These are phyloP conservation scores for Oceanodroma tethys DNA, from an alignment of 2,113 vertebrate genomes.

Conservation along the genomic window DNA sequence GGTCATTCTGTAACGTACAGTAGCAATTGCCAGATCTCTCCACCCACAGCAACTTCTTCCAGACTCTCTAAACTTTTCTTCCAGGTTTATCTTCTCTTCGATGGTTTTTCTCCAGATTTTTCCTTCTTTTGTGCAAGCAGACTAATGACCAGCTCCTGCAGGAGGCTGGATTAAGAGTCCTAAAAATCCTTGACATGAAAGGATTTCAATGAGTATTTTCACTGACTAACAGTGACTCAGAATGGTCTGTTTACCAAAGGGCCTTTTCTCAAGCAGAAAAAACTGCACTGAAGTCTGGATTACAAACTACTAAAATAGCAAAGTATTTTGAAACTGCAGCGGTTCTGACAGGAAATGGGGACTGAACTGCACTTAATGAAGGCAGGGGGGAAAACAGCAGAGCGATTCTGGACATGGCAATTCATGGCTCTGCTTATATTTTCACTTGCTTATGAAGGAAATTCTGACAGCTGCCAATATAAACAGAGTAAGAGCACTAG, in stretches of 20 bases:
- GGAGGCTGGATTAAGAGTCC: neutral
- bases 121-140: neutral
- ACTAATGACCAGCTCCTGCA: neutral
- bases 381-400: neutral
- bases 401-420: neutral
- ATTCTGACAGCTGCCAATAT: constrained; percentile 29
- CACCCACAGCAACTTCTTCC: neutral
- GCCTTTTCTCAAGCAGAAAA: constrained; percentile 35
- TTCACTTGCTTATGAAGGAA: constrained; percentile 38
- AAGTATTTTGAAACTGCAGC: neutral
- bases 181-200: constrained; percentile 32
- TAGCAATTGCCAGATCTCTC: neutral
- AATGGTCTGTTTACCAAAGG: constrained; percentile 26
- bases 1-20: neutral
- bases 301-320: constrained; percentile 37
- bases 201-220: neutral
- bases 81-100: neutral
- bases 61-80: neutral
- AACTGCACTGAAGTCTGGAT: neutral
- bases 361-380: neutral
- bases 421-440: neutral
- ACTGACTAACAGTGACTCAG: constrained; percentile 42
- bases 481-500: constrained; percentile 4
- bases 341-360: constrained; percentile 34
- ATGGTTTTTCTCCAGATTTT: neutral